Evolutionary conservation across 2,888 invertebrate genomes (phyloP), one percentile per base, ranked within the genome.

Genomic region (Arrhopalites spinosus): DNA sequence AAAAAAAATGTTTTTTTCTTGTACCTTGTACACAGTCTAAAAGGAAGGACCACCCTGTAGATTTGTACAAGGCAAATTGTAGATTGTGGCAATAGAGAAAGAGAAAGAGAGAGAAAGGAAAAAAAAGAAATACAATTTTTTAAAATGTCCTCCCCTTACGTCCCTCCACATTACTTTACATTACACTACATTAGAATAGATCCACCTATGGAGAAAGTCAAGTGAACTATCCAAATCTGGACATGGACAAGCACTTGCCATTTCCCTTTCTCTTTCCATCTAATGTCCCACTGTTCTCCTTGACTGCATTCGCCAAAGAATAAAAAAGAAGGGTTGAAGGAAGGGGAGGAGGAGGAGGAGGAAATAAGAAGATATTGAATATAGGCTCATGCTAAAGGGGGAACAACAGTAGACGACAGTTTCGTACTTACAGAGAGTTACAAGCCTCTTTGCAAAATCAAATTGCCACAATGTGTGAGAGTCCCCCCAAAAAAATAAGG

Each of bases 191-290:
- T 50, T 50, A 50, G 69, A 69, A 69, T 69, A 53, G 69, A 69
- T 69, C 50, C 30, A 29, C 53, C 30, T 17, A 50, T 50, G 8
- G 69, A 53, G 53, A 53, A 45, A 50, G 69, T 69, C 69, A 69
- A 69, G 69, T 50, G 53, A 69, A 53, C 53, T 1, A 29, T 69
- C 11, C 8, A 53, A 47, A 17, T 36, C 36, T 69, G 69, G 69
- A 69, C 69, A 69, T 45, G 53, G 53, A 71, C 56, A 36, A 59
- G 61, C 71, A 71, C 61, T 71, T 71, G 71, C 56, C 61, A 43
- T 71, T 71, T 71, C 50, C 47, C 56, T 71, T 36, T 30, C 43
- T 23, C 20, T 29, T 69, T 25, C 45, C 53, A 20, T 69, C 30
- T 30, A 23, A 68, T 68, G 47, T 13, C 25, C 43, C 59, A 59